phyloP scores from a whole-genome alignment of 2,797 vertebrate genomes.

The Scolopax rusticola region DNA sequence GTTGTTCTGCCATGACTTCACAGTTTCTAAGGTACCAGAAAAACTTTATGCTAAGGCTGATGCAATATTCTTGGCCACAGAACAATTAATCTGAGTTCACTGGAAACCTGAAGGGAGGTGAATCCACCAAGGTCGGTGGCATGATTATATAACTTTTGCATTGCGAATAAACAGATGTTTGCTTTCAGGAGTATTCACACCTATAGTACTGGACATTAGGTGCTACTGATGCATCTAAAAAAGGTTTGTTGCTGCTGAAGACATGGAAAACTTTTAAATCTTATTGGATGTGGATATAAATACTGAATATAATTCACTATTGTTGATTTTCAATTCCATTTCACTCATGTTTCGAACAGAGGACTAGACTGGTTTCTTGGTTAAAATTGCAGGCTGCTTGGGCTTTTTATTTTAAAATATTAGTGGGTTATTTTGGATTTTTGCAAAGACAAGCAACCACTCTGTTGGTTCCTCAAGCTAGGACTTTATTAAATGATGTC shows the following conservation, averaged over 20 bases:
- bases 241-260: not conserved
- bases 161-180: conserved; percentile 55
- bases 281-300: not conserved
- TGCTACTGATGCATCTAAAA: not conserved
- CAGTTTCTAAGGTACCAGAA: conserved; percentile 19
- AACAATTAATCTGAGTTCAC: conserved; percentile 28
- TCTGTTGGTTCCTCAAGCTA: not conserved
- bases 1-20: conserved; percentile 44
- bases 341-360: not conserved
- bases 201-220: conserved; percentile 19
- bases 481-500: not conserved
- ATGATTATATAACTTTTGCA: conserved; percentile 31
- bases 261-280: not conserved
- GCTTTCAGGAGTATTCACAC: conserved; percentile 49
- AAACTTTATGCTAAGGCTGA: conserved; percentile 27
- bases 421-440: not conserved
- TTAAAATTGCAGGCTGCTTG: not conserved
- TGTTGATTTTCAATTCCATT: not conserved
- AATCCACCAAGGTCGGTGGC: conserved; percentile 45
- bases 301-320: not conserved
- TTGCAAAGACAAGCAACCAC: not conserved
- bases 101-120: conserved; percentile 47
- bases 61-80: conserved; percentile 39
- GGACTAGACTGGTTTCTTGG: not conserved
- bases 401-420: not conserved